Evolutionary conservation across 1,140 invertebrate genomes (phyloP).

Genomic region (Aradophagus sp.): DNA sequence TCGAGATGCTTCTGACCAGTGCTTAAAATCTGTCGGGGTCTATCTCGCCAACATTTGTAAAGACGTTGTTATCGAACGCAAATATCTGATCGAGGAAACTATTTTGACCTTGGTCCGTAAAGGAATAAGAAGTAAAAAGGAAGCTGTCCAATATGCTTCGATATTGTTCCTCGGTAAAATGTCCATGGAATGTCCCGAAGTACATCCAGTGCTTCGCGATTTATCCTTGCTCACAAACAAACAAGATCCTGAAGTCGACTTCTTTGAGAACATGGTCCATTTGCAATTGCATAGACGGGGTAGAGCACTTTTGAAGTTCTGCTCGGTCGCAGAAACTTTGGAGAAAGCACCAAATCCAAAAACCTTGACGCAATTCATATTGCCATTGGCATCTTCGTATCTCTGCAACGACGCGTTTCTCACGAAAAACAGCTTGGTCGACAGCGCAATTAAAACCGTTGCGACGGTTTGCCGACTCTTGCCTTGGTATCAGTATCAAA

Average conservation of each 20-base stretch:
- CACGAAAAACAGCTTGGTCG: constrained; percentile 87
- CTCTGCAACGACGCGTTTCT: constrained; percentile 85
- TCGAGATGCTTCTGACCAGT: constrained; percentile 80
- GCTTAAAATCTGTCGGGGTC: constrained; percentile 80
- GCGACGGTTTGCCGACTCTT: constrained; percentile 84
- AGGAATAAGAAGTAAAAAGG: constrained; percentile 81
- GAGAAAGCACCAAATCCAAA: constrained; percentile 78
- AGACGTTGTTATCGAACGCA: constrained; percentile 72
- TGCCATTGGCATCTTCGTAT: constrained; percentile 88
- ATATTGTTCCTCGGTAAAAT: constrained; percentile 85
- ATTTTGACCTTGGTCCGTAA: constrained; percentile 81
- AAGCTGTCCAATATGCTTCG: constrained; percentile 82
- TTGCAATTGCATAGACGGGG: constrained; percentile 88
- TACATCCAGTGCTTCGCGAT: constrained; percentile 84
- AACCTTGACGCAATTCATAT: constrained; percentile 87
- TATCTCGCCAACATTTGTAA: constrained; percentile 76
- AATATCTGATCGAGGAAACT: constrained; percentile 83
- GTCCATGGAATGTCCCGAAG: constrained; percentile 80
- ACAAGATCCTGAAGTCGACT: constrained; percentile 89
- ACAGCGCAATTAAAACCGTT: constrained; percentile 86
- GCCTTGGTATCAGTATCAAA: constrained; percentile 91
- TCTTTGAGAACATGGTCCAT: constrained; percentile 95
- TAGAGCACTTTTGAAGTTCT: constrained; percentile 84
- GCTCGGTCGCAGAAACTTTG: constrained; percentile 77
- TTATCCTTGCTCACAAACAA: constrained; percentile 82